Base-by-base conservation (phyloP, 2,113 vertebrate species). In the Cyanocitta stelleri region DNA sequence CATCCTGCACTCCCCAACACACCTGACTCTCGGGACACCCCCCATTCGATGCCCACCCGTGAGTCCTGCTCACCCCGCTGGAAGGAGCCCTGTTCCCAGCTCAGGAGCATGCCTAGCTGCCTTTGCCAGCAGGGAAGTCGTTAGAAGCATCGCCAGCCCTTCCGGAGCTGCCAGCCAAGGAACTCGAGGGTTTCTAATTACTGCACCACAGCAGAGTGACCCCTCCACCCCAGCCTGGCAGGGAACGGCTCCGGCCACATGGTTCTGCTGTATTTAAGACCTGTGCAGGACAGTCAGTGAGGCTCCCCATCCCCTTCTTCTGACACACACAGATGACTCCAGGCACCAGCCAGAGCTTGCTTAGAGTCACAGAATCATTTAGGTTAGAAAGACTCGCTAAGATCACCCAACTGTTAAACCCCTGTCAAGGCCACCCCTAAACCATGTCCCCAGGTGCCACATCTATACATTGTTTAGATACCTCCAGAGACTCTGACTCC, bases 11-110 rank as follows among this genome's bases (percentile, higher is more conserved):
- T 85, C 17, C 46, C 17, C 79, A 90, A 2, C 13, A 30, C 0
- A 1, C 26, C 32, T n/a, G 39, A 39, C 41, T 39, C 43, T 0
- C 2, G 35, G 73, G 43, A 59, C 67, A 54, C 12, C 17, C 33
- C 68, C 13, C 2, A 1, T 1, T 2, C 0, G 0, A 39, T 21
- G 19, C 13, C n/a, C 44, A 33, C 19, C 30, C 1, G 0, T 2
- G 2, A 68, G 35, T 59, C 54, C 56, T 19, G 33, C 33, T n/a
- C 0, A 2, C 13, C 5, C 20, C 43, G 30, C 56, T 44, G 61
- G 51, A 64, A 89, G 24, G 39, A 96, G 77, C 16, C 26, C 27
- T 17, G 58, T n/a, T 75, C 52, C 83, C 20, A 10, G 90, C 68
- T 87, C 77, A 24, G 7, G 2, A 54, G 49, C 32, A 54, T 4